Evolutionary conservation across 2,888 invertebrate species (phyloP), one percentile per base, ranked within the genome.

Genomic region (Exephanes ischioxanthus): DNA sequence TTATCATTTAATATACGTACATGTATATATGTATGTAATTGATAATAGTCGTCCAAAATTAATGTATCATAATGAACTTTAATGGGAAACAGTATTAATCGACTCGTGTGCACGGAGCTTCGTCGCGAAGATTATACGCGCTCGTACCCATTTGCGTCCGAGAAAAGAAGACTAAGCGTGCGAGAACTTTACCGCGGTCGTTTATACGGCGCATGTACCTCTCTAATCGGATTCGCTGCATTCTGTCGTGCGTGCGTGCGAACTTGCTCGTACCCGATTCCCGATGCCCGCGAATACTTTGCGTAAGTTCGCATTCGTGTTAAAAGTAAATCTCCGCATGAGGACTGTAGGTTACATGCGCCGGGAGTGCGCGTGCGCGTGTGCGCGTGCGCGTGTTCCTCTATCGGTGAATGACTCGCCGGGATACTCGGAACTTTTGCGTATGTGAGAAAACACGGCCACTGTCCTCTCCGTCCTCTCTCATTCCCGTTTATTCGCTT

Each of bases 321-420:
- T 76, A 67, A 51, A 55, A 77, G 53, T 53, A 77, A 77, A 77
- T 77, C 33, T 63, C 61, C 77, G 67, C 45, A 66, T 33, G 53
- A 55, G 51, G 66, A 67, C 53, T 37, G 66, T 37, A 6, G 48
- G 66, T 77, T 77, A 30, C 61, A 16, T n/a, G 6, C 16, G 11
- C 61, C 19, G n/a, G n/a, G 11, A 19, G 16, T 68, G 80, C 48
- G 22, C 53, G 73, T 19, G 67, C 55, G 67, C 48, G 26, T 66
- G 61, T 55, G 66, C 71, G 63, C 66, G 55, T 22, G 63, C 19
- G 55, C 33, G 68, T 72, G 79, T 78, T 70, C 72, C 79, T 86
- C 55, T 75, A 83, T 87, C 87, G 73, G 86, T 86, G 83, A 84
- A 80, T 81, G 84, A 73, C 76, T 63, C 75, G 87, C 87, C 76